These are phyloP conservation scores for Lagria hirta DNA, from an alignment of 2,888 invertebrate species.

Conservation along the genomic window DNA sequence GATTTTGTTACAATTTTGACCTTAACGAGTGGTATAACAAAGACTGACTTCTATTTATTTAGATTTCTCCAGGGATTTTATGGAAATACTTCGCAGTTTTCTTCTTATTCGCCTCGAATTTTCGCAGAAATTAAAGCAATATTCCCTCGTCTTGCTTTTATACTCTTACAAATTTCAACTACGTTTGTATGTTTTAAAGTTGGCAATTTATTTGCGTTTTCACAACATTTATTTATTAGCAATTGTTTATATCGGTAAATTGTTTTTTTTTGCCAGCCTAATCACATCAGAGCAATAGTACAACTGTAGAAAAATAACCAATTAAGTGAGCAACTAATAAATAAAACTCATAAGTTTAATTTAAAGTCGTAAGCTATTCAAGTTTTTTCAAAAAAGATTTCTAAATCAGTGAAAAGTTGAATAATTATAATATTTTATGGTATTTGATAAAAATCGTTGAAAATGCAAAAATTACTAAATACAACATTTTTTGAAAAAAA, in stretches of 20 bases:
- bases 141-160: conserved; percentile 21
- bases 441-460: too few species aligned
- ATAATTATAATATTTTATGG: too few species aligned
- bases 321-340: too few species aligned
- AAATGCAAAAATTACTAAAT: too few species aligned
- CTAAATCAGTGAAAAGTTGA: too few species aligned
- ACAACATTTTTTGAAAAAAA: too few species aligned
- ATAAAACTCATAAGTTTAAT: too few species aligned
- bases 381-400: too few species aligned
- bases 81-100: conserved; percentile 53
- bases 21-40: conserved; percentile 44
- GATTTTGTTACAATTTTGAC: conserved; percentile 31
- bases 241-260: conserved; percentile 1
- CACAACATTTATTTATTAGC: neutral
- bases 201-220: conserved; percentile 2
- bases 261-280: too few species aligned
- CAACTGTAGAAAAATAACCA: too few species aligned
- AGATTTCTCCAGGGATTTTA: conserved; percentile 52
- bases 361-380: too few species aligned
- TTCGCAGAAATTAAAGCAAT: conserved; percentile 36
- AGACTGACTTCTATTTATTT: conserved; percentile 50
- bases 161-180: conserved; percentile 13
- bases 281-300: too few species aligned
- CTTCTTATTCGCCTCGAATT: conserved; percentile 40
- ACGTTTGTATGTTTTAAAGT: conserved; percentile 16